A percentile compares a stretch with the other conserved stretches of the same genome.
Conservation (phyloP, 2,113 vertebrate species). For the Hippocampus guttulatus region DNA sequence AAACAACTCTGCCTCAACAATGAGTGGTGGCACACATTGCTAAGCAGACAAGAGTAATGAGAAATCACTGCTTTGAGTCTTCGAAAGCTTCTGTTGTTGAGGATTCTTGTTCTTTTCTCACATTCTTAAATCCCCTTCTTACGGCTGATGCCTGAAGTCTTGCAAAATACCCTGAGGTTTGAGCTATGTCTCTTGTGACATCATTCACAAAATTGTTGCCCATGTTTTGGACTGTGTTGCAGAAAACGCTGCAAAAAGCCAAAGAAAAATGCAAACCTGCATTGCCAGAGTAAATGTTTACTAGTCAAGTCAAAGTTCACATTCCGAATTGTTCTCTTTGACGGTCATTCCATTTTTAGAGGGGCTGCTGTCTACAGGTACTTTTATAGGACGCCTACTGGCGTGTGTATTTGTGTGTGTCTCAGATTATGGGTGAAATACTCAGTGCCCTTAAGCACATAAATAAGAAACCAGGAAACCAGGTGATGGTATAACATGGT, state of each 20-base stretch:
- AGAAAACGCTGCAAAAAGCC: neutral
- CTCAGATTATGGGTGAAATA: neutral
- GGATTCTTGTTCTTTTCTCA: neutral
- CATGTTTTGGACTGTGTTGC: neutral
- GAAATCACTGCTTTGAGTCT: too few relatives aligned
- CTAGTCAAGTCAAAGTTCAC: too few relatives aligned
- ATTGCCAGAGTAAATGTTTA: neutral
- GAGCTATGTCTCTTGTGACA: neutral
- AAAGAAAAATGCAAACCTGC: neutral
- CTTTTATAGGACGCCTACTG: neutral
- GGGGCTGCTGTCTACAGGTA: neutral
- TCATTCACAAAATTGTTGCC: neutral
- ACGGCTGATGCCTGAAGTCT: neutral
- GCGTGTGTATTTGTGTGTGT: neutral
- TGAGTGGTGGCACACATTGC: too few relatives aligned
- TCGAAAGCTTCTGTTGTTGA: too few relatives aligned
- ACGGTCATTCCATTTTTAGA: neutral
- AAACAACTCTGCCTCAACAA: too few relatives aligned
- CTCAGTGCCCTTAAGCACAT: neutral
- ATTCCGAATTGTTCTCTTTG: neutral
- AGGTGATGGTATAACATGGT: neutral
- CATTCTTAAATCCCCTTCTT: neutral
- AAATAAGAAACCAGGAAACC: neutral
- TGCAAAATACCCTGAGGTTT: too few relatives aligned
- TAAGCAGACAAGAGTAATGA: too few relatives aligned